Percentiles rank a stretch among this genome's conserved stretches.
phyloP scores from a whole-genome alignment of 2,888 invertebrate genomes.

The Anorthoa munda region DNA sequence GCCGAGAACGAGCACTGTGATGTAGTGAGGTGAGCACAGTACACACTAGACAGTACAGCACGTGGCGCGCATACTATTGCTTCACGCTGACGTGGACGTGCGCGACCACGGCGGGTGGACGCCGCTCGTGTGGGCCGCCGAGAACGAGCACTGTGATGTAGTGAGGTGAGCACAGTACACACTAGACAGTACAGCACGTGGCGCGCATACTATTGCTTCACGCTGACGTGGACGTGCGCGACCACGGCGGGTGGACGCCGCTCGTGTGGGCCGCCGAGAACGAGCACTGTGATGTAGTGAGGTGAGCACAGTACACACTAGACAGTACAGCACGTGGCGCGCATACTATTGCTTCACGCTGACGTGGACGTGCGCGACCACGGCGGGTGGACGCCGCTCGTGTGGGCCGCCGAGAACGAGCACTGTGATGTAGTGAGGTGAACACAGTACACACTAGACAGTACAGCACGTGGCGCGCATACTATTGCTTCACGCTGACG shows the following conservation, averaged over 20 bases:
- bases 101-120: conserved; percentile 98
- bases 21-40: no score
- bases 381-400: conserved; percentile 98
- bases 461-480: conserved; percentile 88
- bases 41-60: conserved; percentile 70
- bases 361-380: conserved; percentile 94
- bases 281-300: conserved; percentile 93
- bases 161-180: conserved; percentile 84
- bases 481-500: no score
- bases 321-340: conserved; percentile 86
- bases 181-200: conserved; percentile 86
- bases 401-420: conserved; percentile 97
- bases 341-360: no score
- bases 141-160: conserved; percentile 94
- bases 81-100: conserved; percentile 92
- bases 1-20: not conserved
- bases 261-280: conserved; percentile 98
- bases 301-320: conserved; percentile 64
- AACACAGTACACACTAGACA: not conserved
- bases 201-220: no score
- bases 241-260: conserved; percentile 98
- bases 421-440: conserved; percentile 93
- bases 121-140: conserved; percentile 98
- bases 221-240: conserved; percentile 92
- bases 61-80: no score